Conservation (phyloP, 1,140 invertebrate genomes). For the Phthorimaea operculella region DNA sequence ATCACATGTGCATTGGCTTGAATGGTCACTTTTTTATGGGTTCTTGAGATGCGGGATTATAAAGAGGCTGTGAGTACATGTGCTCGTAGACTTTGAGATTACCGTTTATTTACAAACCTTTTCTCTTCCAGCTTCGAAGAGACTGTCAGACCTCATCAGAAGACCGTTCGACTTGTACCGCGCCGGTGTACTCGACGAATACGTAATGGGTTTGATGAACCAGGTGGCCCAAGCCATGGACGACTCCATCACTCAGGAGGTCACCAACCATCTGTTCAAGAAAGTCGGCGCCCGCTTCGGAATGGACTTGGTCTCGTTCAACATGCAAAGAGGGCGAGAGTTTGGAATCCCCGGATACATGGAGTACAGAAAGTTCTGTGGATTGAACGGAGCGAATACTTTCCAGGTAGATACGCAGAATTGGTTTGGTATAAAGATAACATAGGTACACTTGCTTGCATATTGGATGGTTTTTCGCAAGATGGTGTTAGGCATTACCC, state of each 20-base stretch:
- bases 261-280: slow-evolving; percentile 92
- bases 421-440: too few species aligned
- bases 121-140: slow-evolving; percentile 79
- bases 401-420: too few species aligned
- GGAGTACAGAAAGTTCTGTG: slow-evolving; percentile 93
- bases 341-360: slow-evolving; percentile 93
- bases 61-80: too few species aligned
- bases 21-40: too few species aligned
- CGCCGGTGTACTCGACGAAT: slow-evolving; percentile 90
- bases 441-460: too few species aligned
- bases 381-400: slow-evolving; percentile 79
- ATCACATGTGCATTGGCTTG: too few species aligned
- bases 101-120: slow-evolving; percentile 3
- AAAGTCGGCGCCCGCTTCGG: slow-evolving; percentile 87
- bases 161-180: slow-evolving; percentile 91
- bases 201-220: slow-evolving; percentile 93
- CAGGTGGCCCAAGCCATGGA: slow-evolving; percentile 96
- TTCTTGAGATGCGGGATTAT: too few species aligned
- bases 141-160: slow-evolving; percentile 87
- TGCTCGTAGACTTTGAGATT: too few species aligned
- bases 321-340: slow-evolving; percentile 93
- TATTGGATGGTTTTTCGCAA: too few species aligned
- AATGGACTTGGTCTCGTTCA: slow-evolving; percentile 93
- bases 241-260: slow-evolving; percentile 92
- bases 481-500: too few species aligned